Base-by-base conservation (phyloP, 2,888 invertebrate genomes). In the Zonitis immaculata region DNA sequence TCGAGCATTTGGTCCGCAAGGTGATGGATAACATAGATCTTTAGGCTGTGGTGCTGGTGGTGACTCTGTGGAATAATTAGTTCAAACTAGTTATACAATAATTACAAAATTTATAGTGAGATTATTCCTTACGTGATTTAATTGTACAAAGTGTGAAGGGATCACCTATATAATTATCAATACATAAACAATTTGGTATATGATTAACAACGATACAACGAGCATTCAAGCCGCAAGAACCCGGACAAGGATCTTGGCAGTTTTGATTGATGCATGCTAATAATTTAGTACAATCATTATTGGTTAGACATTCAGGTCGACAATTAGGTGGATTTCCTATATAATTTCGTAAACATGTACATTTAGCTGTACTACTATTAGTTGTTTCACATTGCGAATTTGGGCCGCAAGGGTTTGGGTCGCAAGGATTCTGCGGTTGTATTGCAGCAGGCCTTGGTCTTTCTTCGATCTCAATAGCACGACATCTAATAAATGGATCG, bases 1-100 rank as follows among this genome's bases (percentile, higher is more conserved):
- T 51, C 85, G 82, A 11, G 92, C 91, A 66, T 91, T 91, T 44
- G 85, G 82, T 30, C 87, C 87, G 70, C 92, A 93, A 1, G 91
- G 91, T 46, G 89, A 88, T 54, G 90, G 89, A 68, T 82, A 83
- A 76, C 92, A 92, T 12, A 88, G 89, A 72, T 91, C 86, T 35
- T 76, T 73, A 22, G 79, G 78, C 18, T 39, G 39, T 59, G 76
- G 72, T 54, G 63, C 78, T 76, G 78, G 72, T 61, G 73, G 68
- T 32, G 67, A 66, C 62, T 74, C 76, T 68, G 72, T 65, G 49
- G 60, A 60, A 57, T 52, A 42, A 28, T n/a, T n/a, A n/a, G n/a
- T n/a, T n/a, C n/a, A n/a, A n/a, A n/a, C n/a, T n/a, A n/a, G n/a
- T n/a, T n/a, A n/a, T n/a, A n/a, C n/a, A n/a, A n/a, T n/a, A n/a